These are phyloP conservation scores for Labrus mixtus DNA, from an alignment of 2,113 vertebrate species.

Conservation along the genomic window DNA sequence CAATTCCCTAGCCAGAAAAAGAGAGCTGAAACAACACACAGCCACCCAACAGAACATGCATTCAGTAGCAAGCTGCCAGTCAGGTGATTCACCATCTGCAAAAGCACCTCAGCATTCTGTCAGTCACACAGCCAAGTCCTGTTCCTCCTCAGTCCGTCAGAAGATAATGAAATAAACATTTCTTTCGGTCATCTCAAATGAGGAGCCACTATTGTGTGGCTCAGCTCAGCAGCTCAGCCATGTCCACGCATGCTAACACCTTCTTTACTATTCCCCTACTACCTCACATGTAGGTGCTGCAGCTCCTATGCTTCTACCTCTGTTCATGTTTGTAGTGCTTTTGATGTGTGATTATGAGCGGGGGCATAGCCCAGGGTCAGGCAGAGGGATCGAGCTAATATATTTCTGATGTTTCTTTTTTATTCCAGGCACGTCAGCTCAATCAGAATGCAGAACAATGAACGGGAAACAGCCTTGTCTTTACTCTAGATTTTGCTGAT, in stretches of 20 bases:
- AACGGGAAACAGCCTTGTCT: background rate
- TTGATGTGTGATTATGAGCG: slow-evolving; percentile 9
- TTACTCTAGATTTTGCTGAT: background rate
- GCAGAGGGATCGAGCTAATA: slow-evolving; percentile 18
- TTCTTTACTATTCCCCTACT: slow-evolving; percentile 1
- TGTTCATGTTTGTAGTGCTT: slow-evolving; percentile 23
- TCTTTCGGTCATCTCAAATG: slow-evolving; percentile 8
- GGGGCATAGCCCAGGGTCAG: background rate
- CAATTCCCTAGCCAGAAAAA: slow-evolving; percentile 40
- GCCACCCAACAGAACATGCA: slow-evolving; percentile 36
- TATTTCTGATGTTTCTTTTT: slow-evolving; percentile 15
- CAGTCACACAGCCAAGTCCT: slow-evolving; percentile 7
- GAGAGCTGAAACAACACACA: slow-evolving; percentile 25
- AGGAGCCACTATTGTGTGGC: slow-evolving; percentile 12
- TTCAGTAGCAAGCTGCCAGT: slow-evolving; percentile 31
- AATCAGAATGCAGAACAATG: background rate
- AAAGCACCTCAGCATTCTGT: slow-evolving; percentile 9
- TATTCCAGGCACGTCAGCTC: slow-evolving; percentile 11
- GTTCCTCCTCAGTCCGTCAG: background rate
- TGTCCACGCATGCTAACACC: slow-evolving; percentile 41
- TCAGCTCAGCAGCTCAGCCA: slow-evolving; percentile 9
- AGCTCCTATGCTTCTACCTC: slow-evolving; percentile 14
- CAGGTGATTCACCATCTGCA: slow-evolving; percentile 62
- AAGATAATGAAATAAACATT: slow-evolving; percentile 30
- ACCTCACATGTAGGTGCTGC: background rate